Evolutionary conservation across 2,113 vertebrate genomes (phyloP).

Genomic region (Pelecanus crispus): DNA sequence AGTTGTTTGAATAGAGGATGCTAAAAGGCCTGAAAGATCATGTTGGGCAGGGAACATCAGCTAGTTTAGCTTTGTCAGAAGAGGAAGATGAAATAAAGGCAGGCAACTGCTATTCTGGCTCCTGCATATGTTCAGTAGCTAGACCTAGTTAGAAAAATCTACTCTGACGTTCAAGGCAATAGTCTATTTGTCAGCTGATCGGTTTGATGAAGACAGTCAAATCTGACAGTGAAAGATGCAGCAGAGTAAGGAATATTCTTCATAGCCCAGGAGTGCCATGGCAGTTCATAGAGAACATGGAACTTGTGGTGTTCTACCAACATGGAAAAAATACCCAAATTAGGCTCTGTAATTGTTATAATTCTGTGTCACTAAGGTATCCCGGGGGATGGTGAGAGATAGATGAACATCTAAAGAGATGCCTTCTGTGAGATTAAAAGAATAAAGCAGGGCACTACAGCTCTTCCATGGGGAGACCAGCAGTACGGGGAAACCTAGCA

Average conservation of each 20-base stretch:
- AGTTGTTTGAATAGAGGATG: not conserved
- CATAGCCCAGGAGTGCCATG: not conserved
- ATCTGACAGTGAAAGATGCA: not conserved
- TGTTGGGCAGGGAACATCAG: not conserved
- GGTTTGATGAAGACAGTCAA: not conserved
- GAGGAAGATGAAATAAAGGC: conserved; percentile 57
- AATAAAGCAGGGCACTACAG: not conserved
- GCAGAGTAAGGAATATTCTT: not conserved
- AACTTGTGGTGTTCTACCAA: not conserved
- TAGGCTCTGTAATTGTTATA: not conserved
- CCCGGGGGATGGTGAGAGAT: not conserved
- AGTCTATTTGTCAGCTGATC: conserved; percentile 31
- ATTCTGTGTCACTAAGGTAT: not conserved
- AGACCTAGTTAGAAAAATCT: conserved; percentile 63
- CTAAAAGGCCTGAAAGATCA: conserved; percentile 1
- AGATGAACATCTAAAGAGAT: not conserved
- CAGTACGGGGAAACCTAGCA: not conserved
- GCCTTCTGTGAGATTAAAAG: not conserved
- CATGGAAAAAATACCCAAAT: not conserved
- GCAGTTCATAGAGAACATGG: not conserved
- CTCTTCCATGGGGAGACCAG: not conserved
- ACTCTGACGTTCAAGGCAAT: conserved; percentile 45
- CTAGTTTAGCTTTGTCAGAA: conserved; percentile 36
- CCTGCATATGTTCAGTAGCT: conserved; percentile 54
- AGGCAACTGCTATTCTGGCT: conserved; percentile 59